Evolutionary conservation across 2,888 invertebrate genomes (phyloP).

Genomic region (Hetaerina titia): DNA sequence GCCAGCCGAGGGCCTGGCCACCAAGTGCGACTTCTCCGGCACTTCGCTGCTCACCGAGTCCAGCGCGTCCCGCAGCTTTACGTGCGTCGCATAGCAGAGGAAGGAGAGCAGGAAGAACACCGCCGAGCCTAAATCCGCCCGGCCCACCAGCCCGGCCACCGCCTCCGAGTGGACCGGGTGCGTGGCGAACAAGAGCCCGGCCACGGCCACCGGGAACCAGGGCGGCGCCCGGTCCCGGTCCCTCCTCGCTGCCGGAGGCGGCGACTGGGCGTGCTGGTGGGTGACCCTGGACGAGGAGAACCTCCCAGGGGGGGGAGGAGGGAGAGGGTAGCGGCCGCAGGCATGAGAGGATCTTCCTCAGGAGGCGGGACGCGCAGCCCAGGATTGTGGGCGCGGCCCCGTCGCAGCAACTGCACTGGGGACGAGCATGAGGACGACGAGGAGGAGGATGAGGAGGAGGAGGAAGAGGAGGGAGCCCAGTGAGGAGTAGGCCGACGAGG

Average conservation of each 20-base stretch:
- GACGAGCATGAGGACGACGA: constrained; percentile 42
- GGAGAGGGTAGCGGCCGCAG: constrained; percentile 34
- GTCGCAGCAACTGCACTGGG: constrained; percentile 58
- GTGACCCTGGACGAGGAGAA: constrained; percentile 13
- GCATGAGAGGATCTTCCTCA: constrained; percentile 45
- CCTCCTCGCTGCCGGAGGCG: constrained; percentile 82
- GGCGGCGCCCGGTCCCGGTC: constrained; percentile 81
- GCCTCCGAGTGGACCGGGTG: constrained; percentile 99
- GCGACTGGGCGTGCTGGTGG: constrained; percentile 64
- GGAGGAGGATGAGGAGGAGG: constrained; percentile 50
- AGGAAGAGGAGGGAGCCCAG: not conserved
- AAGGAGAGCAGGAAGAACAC: constrained; percentile 94
- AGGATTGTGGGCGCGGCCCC: constrained; percentile 43
- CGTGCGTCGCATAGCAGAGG: constrained; percentile 90
- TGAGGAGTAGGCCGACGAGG: not conserved
- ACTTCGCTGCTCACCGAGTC: constrained; percentile 59
- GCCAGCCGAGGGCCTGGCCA: constrained; percentile 61
- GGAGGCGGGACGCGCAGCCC: constrained; percentile 51
- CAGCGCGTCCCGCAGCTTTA: constrained; percentile 74
- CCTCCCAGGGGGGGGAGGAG: not conserved
- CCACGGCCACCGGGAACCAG: constrained; percentile 77
- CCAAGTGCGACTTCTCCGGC: constrained; percentile 69
- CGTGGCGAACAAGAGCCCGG: constrained; percentile 93
- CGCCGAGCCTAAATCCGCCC: constrained; percentile 95
- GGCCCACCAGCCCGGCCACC: constrained; percentile 96